A percentile compares a stretch with the other conserved stretches of the same genome.
These are phyloP conservation scores for Ptilonorhynchus violaceus DNA, from an alignment of 2,113 vertebrate genomes.

Conservation along the genomic window DNA sequence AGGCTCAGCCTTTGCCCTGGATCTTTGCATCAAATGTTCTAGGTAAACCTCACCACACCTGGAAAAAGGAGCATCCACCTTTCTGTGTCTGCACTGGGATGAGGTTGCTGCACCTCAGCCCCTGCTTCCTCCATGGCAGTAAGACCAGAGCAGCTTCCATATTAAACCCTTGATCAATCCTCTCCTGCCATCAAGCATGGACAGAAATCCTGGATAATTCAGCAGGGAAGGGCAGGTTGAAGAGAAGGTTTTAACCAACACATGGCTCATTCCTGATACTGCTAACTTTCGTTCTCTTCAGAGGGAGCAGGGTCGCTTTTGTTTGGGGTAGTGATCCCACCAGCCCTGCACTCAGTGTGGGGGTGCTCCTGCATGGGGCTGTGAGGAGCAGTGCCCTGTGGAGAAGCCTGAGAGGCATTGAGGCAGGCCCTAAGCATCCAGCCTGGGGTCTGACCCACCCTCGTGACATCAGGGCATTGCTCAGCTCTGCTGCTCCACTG, in stretches of 20 bases:
- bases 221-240: neutral
- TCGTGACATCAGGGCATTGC: neutral
- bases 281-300: neutral
- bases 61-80: neutral
- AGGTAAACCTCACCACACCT: neutral
- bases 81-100: neutral
- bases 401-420: neutral
- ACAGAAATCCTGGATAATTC: neutral
- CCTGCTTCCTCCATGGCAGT: neutral
- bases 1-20: neutral
- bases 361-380: neutral
- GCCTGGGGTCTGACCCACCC: neutral
- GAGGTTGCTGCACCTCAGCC: neutral
- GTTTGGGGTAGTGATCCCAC: neutral
- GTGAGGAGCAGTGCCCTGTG: neutral
- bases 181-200: neutral
- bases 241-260: neutral
- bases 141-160: neutral
- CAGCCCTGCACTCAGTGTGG: neutral
- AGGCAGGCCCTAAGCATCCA: neutral
- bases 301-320: neutral
- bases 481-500: neutral
- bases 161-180: neutral
- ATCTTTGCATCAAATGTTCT: neutral
- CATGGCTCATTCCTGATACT: neutral